phyloP scores from a whole-genome alignment of 2,888 invertebrate species.

The Erebia epiphron region DNA sequence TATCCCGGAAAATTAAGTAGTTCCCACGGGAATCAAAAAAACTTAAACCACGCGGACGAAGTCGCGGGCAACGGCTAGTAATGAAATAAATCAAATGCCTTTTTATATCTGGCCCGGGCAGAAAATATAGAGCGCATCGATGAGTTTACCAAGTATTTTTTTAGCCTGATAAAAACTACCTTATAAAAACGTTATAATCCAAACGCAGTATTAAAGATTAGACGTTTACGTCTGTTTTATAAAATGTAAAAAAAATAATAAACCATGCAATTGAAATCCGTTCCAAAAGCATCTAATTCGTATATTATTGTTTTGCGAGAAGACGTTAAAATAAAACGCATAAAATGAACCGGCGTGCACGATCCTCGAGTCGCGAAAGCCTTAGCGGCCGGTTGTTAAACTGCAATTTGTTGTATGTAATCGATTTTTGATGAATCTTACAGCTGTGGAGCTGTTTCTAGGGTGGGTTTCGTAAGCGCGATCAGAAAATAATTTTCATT shows the following conservation, averaged over 20 bases:
- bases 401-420: constrained; percentile 69
- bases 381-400: constrained; percentile 60
- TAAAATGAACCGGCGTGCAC: constrained; percentile 27
- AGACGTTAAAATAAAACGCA: constrained; percentile 31
- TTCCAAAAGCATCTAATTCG: constrained; percentile 16
- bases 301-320: constrained; percentile 26
- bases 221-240: too few species aligned
- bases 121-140: too few species aligned
- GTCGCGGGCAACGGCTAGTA: too few species aligned
- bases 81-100: too few species aligned
- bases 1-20: too few species aligned
- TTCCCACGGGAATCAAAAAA: too few species aligned
- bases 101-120: too few species aligned
- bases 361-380: constrained; percentile 25
- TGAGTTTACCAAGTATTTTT: too few species aligned
- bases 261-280: constrained; percentile 5
- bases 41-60: too few species aligned
- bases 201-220: too few species aligned
- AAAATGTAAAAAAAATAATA: background rate
- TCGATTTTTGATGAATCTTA: constrained; percentile 74
- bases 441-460: constrained; percentile 44
- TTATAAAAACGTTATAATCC: too few species aligned
- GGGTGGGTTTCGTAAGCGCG: constrained; percentile 35
- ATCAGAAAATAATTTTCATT: background rate
- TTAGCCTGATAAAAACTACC: too few species aligned